A percentile compares a stretch with the other conserved stretches of the same genome.
Evolutionary conservation across 2,797 vertebrate genomes (phyloP).

Genomic region (Otolemur crassicaudatus): DNA sequence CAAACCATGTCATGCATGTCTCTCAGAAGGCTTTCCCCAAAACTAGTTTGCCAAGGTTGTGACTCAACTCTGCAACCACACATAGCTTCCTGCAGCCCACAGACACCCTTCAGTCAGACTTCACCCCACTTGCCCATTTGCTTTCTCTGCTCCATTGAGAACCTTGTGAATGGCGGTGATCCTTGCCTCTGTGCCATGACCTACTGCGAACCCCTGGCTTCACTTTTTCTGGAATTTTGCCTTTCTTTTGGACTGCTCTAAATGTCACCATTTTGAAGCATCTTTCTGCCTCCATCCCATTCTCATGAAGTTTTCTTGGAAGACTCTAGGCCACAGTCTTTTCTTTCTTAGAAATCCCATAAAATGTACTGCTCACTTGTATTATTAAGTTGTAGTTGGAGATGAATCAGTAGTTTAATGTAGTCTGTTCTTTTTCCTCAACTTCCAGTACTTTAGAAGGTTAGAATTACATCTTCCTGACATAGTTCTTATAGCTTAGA

Average conservation of each 20-base stretch:
- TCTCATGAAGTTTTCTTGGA: not conserved
- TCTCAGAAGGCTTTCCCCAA: not conserved
- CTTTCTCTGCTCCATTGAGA: not conserved
- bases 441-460: constrained; percentile 48
- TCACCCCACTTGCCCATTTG: not conserved
- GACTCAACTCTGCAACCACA: not conserved
- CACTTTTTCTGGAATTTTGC: not conserved
- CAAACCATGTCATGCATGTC: not conserved
- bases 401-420: constrained; percentile 52
- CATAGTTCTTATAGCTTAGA: not conserved
- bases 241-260: not conserved
- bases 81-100: not conserved
- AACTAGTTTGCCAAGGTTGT: not conserved
- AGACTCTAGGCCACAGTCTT: not conserved
- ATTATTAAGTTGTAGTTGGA: constrained; percentile 12
- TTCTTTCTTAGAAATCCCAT: constrained; percentile 37
- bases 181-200: not conserved
- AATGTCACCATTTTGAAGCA: not conserved
- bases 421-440: not conserved
- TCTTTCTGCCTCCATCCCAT: not conserved
- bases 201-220: not conserved
- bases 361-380: not conserved
- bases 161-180: not conserved
- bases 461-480: constrained; percentile 44
- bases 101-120: not conserved